These are phyloP conservation scores for Mamestra configurata DNA, from an alignment of 1,140 invertebrate species.

Conservation along the genomic window DNA sequence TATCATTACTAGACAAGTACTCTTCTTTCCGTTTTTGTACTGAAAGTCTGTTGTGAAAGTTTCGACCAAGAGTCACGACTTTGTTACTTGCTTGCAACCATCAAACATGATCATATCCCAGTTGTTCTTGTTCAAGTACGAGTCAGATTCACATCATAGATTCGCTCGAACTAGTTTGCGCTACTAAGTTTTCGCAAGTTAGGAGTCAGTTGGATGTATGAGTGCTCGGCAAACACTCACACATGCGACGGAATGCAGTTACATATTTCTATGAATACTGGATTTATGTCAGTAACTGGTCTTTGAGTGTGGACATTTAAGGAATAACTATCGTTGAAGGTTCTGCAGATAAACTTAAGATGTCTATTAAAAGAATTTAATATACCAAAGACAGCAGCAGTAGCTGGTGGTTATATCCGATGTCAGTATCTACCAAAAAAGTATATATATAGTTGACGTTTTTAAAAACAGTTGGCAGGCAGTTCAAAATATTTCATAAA, in stretches of 20 bases:
- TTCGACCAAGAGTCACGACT: neutral
- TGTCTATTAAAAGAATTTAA: no score
- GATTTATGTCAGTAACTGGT: neutral
- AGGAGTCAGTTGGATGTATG: slow-evolving; percentile 1
- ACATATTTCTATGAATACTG: neutral
- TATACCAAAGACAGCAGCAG: no score
- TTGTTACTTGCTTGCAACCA: neutral
- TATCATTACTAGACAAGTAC: no score
- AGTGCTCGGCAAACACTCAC: neutral
- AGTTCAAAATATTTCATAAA: no score
- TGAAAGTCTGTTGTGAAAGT: neutral
- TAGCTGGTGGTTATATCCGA: no score
- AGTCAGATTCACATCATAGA: slow-evolving; percentile 26
- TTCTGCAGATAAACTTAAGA: no score
- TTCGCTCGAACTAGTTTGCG: slow-evolving; percentile 10
- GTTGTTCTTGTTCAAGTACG: slow-evolving; percentile 5
- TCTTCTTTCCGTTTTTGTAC: no score
- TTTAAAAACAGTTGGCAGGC: no score
- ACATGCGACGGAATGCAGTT: neutral
- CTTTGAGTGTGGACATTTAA: neutral
- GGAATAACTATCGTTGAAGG: neutral
- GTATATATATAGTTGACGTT: no score
- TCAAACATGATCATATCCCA: slow-evolving; percentile 22
- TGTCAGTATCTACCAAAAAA: no score
- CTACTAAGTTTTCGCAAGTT: neutral